These are phyloP conservation scores for Globodera rostochiensis DNA, from an alignment of 1,140 invertebrate species.

Conservation along the genomic window DNA sequence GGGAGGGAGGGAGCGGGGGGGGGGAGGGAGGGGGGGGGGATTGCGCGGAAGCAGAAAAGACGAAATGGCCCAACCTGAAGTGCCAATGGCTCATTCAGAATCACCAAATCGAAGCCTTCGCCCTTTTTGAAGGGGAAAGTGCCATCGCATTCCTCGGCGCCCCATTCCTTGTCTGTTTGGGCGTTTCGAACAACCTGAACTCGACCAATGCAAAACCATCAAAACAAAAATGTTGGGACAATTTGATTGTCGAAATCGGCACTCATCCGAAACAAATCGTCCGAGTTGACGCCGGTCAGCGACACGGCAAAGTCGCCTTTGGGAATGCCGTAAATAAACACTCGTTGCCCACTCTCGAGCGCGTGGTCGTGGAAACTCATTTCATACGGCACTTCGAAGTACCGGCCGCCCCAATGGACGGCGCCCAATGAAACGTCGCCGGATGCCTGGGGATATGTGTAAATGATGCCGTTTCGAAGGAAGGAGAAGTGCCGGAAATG, in stretches of 20 bases:
- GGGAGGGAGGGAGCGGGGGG: background rate
- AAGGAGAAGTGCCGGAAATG: background rate
- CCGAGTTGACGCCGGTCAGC: constrained; percentile 47
- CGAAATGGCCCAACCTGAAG: constrained; percentile 37
- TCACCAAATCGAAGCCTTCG: constrained; percentile 57
- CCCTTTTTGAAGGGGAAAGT: constrained; percentile 55
- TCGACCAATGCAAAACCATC: too few species aligned
- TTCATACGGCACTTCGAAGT: constrained; percentile 20
- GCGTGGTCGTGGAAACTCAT: constrained; percentile 11
- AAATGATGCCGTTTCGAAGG: constrained; percentile 17
- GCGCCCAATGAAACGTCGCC: constrained; percentile 51
- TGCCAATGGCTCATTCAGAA: constrained; percentile 60
- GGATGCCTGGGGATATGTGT: constrained; percentile 38
- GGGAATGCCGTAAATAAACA: constrained; percentile 57
- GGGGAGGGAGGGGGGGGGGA: background rate
- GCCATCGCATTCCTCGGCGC: constrained; percentile 57
- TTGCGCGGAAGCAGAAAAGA: background rate
- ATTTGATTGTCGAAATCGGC: constrained; percentile 54
- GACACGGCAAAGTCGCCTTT: constrained; percentile 61
- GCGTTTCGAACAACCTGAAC: constrained; percentile 56
- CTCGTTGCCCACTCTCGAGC: constrained; percentile 42
- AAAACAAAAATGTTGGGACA: background rate
- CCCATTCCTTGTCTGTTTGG: constrained; percentile 49
- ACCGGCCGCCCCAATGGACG: constrained; percentile 57
- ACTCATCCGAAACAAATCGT: constrained; percentile 62